Evolutionary conservation across 2,888 invertebrate species (phyloP), one percentile per base, ranked within the genome.

Genomic region (Cephus pygmeus): DNA sequence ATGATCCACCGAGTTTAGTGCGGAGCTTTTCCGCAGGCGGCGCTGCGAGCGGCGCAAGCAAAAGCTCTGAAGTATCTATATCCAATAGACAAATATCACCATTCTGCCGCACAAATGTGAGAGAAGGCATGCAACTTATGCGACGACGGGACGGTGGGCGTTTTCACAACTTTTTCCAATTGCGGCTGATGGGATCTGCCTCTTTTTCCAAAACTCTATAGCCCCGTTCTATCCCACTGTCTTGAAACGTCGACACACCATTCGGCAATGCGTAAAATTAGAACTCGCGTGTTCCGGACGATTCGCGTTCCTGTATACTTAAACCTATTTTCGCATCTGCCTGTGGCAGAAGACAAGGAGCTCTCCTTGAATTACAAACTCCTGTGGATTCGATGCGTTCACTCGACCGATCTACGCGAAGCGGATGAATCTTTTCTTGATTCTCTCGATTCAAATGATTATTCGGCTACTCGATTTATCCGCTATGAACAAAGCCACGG

Each of bases 261-360:
- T 79, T 77, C 75, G 73, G 35, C 78, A 79, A 77, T 78, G 79
- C 34, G 76, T 87, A 86, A 86, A 86, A 83, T 87, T 87, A 88
- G 86, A 87, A 82, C 69, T 77, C 85, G 81, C 79, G 82, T 74
- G 36, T 74, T 74, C 35, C 74, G 34, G 35, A 74, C 34, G 36
- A 80, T 81, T 85, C 80, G 80, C 83, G 73, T 84, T 83, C 76
- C 75, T 73, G 78, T 80, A 79, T 56, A 56, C 56, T 82, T 81
- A 79, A 84, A 78, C 81, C 80, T 83, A 79, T 79, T 82, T 79
- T 79, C 76, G 75, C 35, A 23, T 56, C 56, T 23, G 56, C 56
- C 56, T 56, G 56, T 9, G 23, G 23, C 56, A 56, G 56, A 56
- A 56, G 56, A 56, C 56, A 56, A 56, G 56, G 56, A 56, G 23